Base-by-base conservation (phyloP, 2,113 vertebrate species). In the Pogonocichla stellata region DNA sequence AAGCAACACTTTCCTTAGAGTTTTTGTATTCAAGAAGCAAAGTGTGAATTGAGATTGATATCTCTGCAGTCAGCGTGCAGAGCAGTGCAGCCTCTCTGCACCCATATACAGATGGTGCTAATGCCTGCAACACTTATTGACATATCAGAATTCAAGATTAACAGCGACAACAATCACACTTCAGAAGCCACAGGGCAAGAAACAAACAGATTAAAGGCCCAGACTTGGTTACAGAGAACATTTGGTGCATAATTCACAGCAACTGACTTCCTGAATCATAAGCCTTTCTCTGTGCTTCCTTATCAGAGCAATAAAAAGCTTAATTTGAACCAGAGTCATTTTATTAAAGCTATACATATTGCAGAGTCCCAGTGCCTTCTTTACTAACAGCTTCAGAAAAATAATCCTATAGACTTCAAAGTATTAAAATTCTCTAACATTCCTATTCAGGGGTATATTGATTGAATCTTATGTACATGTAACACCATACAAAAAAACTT, bases 141-240 rank as follows among this genome's bases (percentile, higher is more conserved):
- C 34, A 8, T 82, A 94, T 36, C 67, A 78, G 61, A 58, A 88
- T 80, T 82, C 25, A 34, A 94, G 80, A 90, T 54, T 18, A 93
- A 74, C 43, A 61, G 60, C 14, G 81, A 72, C 80, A 96, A 73
- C 60, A 92, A 80, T 91, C 83, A 89, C 80, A 79, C 88, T 75
- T 93, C 77, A 82, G 47, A 90, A 90, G 69, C 70, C 48, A 85
- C 40, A 51, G 26, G 64, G 67, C 60, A 93, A 92, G 75, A 88
- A 86, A 75, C 60, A 93, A 90, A 88, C 10, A 91, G 91, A 91
- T 93, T 72, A 92, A 64, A 92, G 57, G 20, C 58, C 58, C 90
- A 23, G 51, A 84, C 34, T 77, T 83, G 60, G 64, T 86, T 86
- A 72, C 42, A 74, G 43, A 16, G 75, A 86, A 62, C 65, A 86